Conservation (phyloP, 2,797 vertebrate genomes). For the Gadopsis marmoratus region DNA sequence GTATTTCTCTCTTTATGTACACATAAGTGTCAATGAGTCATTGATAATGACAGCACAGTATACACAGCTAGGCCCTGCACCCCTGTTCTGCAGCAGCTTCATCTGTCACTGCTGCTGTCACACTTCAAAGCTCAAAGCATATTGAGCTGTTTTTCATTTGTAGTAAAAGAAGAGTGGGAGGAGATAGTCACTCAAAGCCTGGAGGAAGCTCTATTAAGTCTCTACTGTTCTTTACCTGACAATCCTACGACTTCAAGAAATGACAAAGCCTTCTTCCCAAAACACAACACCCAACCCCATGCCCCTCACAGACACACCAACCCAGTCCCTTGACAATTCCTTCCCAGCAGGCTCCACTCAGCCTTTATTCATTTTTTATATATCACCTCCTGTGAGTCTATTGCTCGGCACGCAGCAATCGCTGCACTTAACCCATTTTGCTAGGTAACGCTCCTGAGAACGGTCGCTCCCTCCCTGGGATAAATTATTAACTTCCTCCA, state of each 20-base stretch:
- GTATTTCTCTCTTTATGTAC: conserved; percentile 26
- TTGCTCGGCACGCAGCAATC: conserved; percentile 80
- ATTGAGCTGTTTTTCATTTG: conserved; percentile 72
- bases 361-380: conserved; percentile 94
- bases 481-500: conserved; percentile 86
- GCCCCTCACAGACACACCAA: conserved; percentile 16
- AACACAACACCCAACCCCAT: conserved; percentile 50
- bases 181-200: conserved; percentile 68
- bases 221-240: conserved; percentile 70
- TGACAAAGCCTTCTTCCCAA: conserved; percentile 64
- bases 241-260: conserved; percentile 65
- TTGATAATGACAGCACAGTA: conserved; percentile 59
- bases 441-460: conserved; percentile 79
- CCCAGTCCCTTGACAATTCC: conserved; percentile 82
- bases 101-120: conserved; percentile 69
- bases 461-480: conserved; percentile 76
- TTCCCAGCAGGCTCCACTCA: conserved; percentile 86
- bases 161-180: conserved; percentile 62
- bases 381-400: conserved; percentile 75
- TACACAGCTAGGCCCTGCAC: conserved; percentile 49
- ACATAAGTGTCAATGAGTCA: conserved; percentile 61
- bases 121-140: conserved; percentile 69
- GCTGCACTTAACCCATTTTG: conserved; percentile 92
- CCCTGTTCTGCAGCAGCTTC: conserved; percentile 59
- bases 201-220: conserved; percentile 70